Percentiles rank a stretch among this genome's conserved stretches.
phyloP scores from a whole-genome alignment of 1,140 invertebrate genomes.

The Diachasmimorpha longicaudata region DNA sequence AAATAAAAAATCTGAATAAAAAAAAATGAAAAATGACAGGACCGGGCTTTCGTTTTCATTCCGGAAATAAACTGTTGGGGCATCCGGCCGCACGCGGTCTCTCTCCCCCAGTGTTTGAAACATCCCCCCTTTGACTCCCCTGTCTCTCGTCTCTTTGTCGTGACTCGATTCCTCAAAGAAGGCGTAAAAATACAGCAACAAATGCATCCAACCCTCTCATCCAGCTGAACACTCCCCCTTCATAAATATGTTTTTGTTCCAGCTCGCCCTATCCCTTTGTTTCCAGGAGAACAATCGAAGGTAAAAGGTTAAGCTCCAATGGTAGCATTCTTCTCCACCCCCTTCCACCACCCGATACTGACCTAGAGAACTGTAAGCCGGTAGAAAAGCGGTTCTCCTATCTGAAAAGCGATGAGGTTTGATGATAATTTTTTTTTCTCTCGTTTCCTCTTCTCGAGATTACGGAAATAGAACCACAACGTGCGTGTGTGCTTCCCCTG shows the following conservation, averaged over 20 bases:
- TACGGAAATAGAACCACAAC: neutral
- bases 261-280: neutral
- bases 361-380: neutral
- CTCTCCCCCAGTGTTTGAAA: neutral
- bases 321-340: too few relatives aligned
- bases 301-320: too few relatives aligned
- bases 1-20: too few relatives aligned
- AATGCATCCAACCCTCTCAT: neutral
- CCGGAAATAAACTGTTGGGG: constrained; percentile 10
- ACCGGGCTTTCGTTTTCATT: neutral
- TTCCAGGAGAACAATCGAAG: too few relatives aligned
- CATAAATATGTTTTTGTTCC: neutral
- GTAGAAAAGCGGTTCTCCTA: neutral
- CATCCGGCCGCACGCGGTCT: neutral
- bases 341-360: neutral
- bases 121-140: neutral
- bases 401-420: neutral
- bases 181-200: neutral
- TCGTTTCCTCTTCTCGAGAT: neutral
- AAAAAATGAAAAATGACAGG: too few relatives aligned
- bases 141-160: neutral
- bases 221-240: neutral
- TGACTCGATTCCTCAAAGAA: neutral
- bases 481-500: neutral
- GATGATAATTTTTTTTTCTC: neutral